Evolutionary conservation across 2,888 invertebrate genomes (phyloP).

Genomic region (Drosophila meridiana): DNA sequence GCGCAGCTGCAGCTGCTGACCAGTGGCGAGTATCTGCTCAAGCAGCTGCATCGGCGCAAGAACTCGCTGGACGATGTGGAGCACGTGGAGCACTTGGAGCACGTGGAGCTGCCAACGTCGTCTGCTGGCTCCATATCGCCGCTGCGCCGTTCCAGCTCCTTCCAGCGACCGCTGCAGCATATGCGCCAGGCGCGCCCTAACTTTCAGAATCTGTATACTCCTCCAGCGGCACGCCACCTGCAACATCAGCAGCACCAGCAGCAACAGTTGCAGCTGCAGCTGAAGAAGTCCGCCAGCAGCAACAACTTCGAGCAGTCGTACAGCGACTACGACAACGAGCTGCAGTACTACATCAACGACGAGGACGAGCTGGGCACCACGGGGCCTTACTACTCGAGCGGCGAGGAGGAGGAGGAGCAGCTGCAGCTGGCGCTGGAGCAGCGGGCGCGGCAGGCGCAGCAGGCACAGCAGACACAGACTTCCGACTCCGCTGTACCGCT

Average conservation of each 20-base stretch:
- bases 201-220: slow-evolving; percentile 82
- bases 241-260: slow-evolving; percentile 40
- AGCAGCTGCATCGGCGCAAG: slow-evolving; percentile 83
- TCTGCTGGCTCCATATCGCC: slow-evolving; percentile 80
- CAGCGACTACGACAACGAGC: slow-evolving; percentile 84
- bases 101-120: slow-evolving; percentile 38
- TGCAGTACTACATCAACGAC: slow-evolving; percentile 85
- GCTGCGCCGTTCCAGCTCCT: slow-evolving; percentile 90
- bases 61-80: slow-evolving; percentile 83
- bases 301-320: slow-evolving; percentile 84
- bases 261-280: slow-evolving; percentile 48
- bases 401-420: slow-evolving; percentile 75
- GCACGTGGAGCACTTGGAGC: slow-evolving; percentile 44
- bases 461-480: slow-evolving; percentile 28
- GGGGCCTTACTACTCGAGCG: slow-evolving; percentile 83
- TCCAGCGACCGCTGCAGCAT: slow-evolving; percentile 79
- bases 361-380: slow-evolving; percentile 83
- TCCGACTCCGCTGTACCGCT: slow-evolving; percentile 66
- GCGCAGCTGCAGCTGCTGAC: slow-evolving; percentile 82
- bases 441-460: slow-evolving; percentile 17
- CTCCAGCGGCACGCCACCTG: slow-evolving; percentile 81
- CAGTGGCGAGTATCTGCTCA: slow-evolving; percentile 81
- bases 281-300: slow-evolving; percentile 85
- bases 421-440: slow-evolving; percentile 52
- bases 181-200: slow-evolving; percentile 76